Evolutionary conservation across 2,888 invertebrate species (phyloP).

Genomic region (Halictus ligatus): DNA sequence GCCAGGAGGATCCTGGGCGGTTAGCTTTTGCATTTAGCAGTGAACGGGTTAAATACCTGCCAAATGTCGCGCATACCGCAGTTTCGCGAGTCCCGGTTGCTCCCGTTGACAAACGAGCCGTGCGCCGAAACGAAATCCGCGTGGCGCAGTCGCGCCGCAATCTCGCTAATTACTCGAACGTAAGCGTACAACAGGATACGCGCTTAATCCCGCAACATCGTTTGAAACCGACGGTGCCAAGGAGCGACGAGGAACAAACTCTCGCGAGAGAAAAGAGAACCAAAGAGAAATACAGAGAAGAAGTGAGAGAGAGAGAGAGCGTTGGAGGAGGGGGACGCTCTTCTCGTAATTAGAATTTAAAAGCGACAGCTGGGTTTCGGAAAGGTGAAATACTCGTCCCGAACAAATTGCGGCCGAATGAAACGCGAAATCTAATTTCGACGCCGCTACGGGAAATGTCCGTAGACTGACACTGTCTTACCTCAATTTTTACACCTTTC

Average conservation of each 20-base stretch:
- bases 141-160: slow-evolving; percentile 30
- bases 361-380: slow-evolving; percentile 30
- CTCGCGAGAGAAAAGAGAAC: background rate
- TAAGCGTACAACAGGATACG: slow-evolving; percentile 46
- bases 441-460: background rate
- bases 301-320: background rate
- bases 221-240: slow-evolving; percentile 20
- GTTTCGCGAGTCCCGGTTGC: background rate
- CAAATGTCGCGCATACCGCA: slow-evolving; percentile 8
- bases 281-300: background rate
- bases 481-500: background rate
- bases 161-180: slow-evolving; percentile 59
- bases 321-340: slow-evolving; percentile 13
- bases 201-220: slow-evolving; percentile 57
- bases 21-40: background rate
- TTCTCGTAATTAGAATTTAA: slow-evolving; percentile 61
- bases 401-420: slow-evolving; percentile 17
- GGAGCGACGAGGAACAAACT: slow-evolving; percentile 20
- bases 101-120: slow-evolving; percentile 43
- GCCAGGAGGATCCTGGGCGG: background rate
- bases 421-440: slow-evolving; percentile 4
- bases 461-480: background rate
- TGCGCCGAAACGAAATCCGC: background rate
- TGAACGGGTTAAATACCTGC: slow-evolving; percentile 7
- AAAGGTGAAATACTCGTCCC: slow-evolving; percentile 9